Percentiles rank a stretch among this genome's conserved stretches.
These are phyloP conservation scores for Ophioninae sp. DNA, from an alignment of 2,888 invertebrate genomes.

Conservation along the genomic window DNA sequence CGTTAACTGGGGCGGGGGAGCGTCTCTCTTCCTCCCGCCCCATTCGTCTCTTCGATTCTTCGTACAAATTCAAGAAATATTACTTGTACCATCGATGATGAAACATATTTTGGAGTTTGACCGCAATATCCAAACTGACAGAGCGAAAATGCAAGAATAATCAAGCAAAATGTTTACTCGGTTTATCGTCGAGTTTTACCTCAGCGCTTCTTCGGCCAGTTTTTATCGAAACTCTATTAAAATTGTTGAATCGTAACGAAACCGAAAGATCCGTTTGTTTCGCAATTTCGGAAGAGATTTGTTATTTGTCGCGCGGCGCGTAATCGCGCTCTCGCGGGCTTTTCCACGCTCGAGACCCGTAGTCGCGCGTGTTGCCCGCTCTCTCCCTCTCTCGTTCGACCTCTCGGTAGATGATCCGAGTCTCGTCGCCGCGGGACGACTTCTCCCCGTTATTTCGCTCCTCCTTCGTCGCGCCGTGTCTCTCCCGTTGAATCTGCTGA, in stretches of 20 bases:
- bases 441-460: neutral
- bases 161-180: too few species aligned
- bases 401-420: neutral
- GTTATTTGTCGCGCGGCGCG: slow-evolving; percentile 7
- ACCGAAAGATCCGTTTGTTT: neutral
- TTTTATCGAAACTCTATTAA: neutral
- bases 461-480: slow-evolving; percentile 19
- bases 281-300: neutral
- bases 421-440: slow-evolving; percentile 6
- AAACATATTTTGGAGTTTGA: too few species aligned
- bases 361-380: neutral
- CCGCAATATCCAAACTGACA: too few species aligned
- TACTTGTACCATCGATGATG: too few species aligned
- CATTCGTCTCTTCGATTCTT: too few species aligned
- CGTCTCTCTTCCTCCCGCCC: too few species aligned
- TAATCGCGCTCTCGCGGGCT: slow-evolving; percentile 26
- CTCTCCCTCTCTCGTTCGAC: neutral
- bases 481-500: neutral
- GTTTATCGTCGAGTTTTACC: too few species aligned
- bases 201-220: too few species aligned
- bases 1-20: too few species aligned
- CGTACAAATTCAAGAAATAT: too few species aligned
- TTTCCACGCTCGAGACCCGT: slow-evolving; percentile 33
- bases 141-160: too few species aligned
- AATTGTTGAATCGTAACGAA: neutral